These are phyloP conservation scores for Oxygymnocypris stewartii DNA, from an alignment of 2,113 vertebrate genomes.

Conservation along the genomic window DNA sequence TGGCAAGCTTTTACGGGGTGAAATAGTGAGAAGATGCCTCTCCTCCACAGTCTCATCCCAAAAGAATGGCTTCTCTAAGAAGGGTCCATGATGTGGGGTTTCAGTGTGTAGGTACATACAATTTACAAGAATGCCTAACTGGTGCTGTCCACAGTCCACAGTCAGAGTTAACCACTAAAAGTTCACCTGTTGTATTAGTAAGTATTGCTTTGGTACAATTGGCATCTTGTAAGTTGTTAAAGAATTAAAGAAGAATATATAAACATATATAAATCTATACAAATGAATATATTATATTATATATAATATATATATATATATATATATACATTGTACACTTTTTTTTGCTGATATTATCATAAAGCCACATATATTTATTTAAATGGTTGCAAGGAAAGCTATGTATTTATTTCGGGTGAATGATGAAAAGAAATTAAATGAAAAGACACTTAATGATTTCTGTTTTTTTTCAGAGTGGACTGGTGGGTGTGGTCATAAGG, in stretches of 20 bases:
- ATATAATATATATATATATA: constrained; percentile 69
- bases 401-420: constrained; percentile 73
- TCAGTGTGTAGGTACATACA: constrained; percentile 58
- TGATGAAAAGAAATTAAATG: constrained; percentile 53
- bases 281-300: constrained; percentile 71
- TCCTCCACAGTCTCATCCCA: constrained; percentile 47
- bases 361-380: constrained; percentile 76
- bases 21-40: constrained; percentile 29
- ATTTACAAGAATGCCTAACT: constrained; percentile 51
- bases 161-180: constrained; percentile 59
- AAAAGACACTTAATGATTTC: constrained; percentile 59
- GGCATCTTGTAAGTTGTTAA: constrained; percentile 76
- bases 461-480: constrained; percentile 63
- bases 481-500: constrained; percentile 58
- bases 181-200: constrained; percentile 65
- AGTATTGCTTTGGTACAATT: constrained; percentile 75
- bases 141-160: constrained; percentile 58
- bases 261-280: constrained; percentile 66
- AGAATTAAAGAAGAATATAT: constrained; percentile 74
- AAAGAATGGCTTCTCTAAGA: constrained; percentile 37
- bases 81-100: constrained; percentile 45
- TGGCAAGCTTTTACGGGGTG: background rate
- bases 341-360: constrained; percentile 64
- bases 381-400: constrained; percentile 63
- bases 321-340: constrained; percentile 71